Conservation (phyloP, 2,113 vertebrate genomes). For the Xenopus laevis region DNA sequence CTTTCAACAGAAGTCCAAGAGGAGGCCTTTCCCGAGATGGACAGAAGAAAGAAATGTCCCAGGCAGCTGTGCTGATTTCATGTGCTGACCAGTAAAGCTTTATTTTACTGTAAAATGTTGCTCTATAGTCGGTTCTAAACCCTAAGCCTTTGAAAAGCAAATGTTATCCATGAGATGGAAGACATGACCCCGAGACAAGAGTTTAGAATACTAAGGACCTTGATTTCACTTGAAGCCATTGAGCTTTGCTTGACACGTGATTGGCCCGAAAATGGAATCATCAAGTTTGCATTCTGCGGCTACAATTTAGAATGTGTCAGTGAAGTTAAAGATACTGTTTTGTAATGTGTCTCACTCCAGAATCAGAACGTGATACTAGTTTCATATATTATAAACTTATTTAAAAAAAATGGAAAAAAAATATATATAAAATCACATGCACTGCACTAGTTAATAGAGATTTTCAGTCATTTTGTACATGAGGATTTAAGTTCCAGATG, state of each 20-base stretch:
- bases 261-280: conserved; percentile 60
- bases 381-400: conserved; percentile 76
- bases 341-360: conserved; percentile 68
- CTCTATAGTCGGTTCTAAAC: conserved; percentile 77
- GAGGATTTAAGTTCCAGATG: conserved; percentile 78
- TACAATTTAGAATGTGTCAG: conserved; percentile 61
- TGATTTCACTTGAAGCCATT: conserved; percentile 72
- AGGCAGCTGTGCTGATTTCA: conserved; percentile 94
- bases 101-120: conserved; percentile 72
- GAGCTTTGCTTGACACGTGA: conserved; percentile 51
- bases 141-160: conserved; percentile 73
- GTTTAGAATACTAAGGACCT: conserved; percentile 65
- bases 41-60: conserved; percentile 92
- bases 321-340: conserved; percentile 66
- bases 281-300: conserved; percentile 65
- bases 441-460: conserved; percentile 83
- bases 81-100: conserved; percentile 95
- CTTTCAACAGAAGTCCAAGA: conserved; percentile 83
- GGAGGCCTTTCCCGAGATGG: conserved; percentile 76
- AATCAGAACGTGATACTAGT: conserved; percentile 70
- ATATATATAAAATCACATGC: conserved; percentile 57
- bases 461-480: conserved; percentile 82
- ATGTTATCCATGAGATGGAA: conserved; percentile 68
- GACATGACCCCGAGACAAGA: conserved; percentile 68
- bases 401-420: conserved; percentile 59